Conservation (phyloP, 2,888 invertebrate genomes). For the Amorpha juglandis region DNA sequence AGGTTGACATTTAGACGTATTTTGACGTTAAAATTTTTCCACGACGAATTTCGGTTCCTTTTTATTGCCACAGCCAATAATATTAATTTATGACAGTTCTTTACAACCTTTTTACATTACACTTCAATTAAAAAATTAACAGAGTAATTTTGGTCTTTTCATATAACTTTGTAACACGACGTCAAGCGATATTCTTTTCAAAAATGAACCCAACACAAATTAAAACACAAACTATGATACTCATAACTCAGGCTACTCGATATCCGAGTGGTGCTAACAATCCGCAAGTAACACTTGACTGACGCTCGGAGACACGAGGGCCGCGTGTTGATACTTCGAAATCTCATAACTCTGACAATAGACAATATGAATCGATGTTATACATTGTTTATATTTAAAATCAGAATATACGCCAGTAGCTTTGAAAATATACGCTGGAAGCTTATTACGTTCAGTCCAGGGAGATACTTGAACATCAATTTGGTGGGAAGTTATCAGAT, state of each 20-base stretch:
- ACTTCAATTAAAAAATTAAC: no score
- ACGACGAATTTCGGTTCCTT: background rate
- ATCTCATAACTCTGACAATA: background rate
- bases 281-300: slow-evolving; percentile 19
- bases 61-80: background rate
- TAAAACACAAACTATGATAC: background rate
- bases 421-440: no score
- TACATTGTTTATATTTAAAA: background rate
- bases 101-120: no score
- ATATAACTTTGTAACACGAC: no score
- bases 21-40: background rate
- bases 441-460: no score
- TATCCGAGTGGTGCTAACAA: background rate
- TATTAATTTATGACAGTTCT: no score
- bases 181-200: no score
- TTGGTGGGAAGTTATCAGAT: no score
- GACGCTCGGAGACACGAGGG: background rate
- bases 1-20: background rate
- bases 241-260: background rate
- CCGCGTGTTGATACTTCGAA: slow-evolving; percentile 12
- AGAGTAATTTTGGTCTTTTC: no score
- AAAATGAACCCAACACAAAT: background rate
- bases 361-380: slow-evolving; percentile 6
- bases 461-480: no score
- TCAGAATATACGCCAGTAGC: background rate